Evolutionary conservation across 2,888 invertebrate genomes (phyloP).

Genomic region (Nomada fabriciana): DNA sequence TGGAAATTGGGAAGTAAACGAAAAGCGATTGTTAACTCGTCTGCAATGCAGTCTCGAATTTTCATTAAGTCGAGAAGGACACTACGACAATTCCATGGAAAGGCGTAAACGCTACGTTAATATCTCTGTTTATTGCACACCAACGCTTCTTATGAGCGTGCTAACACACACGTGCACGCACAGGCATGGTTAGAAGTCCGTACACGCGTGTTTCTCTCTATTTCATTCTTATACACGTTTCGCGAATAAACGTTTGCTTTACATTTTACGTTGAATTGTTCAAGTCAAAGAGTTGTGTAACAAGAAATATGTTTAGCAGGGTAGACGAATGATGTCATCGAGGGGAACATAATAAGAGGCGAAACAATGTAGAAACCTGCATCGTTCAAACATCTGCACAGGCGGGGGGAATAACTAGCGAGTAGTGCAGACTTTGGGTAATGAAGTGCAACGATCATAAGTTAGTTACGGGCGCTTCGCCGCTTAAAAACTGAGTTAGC

Average conservation of each 20-base stretch:
- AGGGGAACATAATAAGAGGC: too few species aligned
- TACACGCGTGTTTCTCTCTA: conserved; percentile 24
- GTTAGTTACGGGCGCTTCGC: too few species aligned
- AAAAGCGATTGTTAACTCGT: conserved; percentile 11
- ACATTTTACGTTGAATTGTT: conserved; percentile 17
- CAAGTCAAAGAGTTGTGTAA: too few species aligned
- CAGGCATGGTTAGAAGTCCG: conserved; percentile 19
- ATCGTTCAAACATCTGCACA: too few species aligned
- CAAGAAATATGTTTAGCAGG: too few species aligned
- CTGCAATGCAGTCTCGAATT: conserved; percentile 42
- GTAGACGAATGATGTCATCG: too few species aligned
- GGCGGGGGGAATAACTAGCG: too few species aligned
- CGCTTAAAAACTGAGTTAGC: too few species aligned
- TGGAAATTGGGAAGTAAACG: conserved; percentile 12
- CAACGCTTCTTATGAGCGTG: conserved; percentile 56
- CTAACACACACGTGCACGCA: conserved; percentile 46
- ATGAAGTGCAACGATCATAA: too few species aligned
- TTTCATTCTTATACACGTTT: conserved; percentile 11
- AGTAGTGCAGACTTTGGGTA: too few species aligned
- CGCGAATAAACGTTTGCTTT: conserved; percentile 45
- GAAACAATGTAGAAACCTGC: too few species aligned
- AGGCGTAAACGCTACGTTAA: conserved; percentile 65
- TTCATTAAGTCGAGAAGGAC: conserved; percentile 60
- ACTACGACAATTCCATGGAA: conserved; percentile 37
- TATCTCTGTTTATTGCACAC: conserved; percentile 66